Percentiles rank a stretch among this genome's conserved stretches.
phyloP scores from a whole-genome alignment of 2,888 invertebrate species.

The Eupithecia vulgata region DNA sequence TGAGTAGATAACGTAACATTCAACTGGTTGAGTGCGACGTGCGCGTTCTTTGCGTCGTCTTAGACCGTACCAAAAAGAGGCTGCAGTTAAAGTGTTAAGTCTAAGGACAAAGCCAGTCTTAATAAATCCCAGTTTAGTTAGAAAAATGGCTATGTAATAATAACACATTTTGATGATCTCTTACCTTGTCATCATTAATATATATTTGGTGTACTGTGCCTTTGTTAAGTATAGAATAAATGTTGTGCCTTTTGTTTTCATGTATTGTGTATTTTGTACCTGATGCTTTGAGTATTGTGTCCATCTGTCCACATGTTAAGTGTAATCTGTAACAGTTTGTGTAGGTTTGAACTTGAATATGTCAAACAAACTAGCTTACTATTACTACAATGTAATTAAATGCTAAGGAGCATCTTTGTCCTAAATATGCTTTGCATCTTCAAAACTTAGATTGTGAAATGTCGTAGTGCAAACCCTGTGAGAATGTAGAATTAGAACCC shows the following conservation, averaged over 20 bases:
- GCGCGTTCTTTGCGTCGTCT: neutral
- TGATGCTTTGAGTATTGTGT: constrained; percentile 59
- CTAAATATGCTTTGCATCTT: neutral
- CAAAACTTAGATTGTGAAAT: neutral
- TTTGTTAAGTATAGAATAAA: constrained; percentile 75
- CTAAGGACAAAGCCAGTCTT: neutral
- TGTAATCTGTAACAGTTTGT: neutral
- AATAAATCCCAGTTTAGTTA: neutral
- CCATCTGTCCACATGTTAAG: constrained; percentile 23
- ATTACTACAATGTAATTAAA: neutral
- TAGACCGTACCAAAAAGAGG: neutral
- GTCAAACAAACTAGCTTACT: neutral
- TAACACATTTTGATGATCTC: neutral
- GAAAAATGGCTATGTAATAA: neutral
- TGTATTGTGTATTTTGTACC: constrained; percentile 64
- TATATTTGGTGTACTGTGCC: constrained; percentile 75
- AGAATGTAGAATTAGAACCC: neutral
- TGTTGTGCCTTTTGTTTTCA: constrained; percentile 79
- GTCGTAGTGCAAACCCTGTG: neutral
- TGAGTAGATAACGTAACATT: neutral
- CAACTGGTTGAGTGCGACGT: neutral
- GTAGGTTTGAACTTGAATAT: neutral
- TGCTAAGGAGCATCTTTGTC: neutral
- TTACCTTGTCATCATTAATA: constrained; percentile 4
- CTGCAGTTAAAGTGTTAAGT: neutral